phyloP scores from a whole-genome alignment of 1,140 invertebrate genomes.

The Teleogryllus occipitalis region DNA sequence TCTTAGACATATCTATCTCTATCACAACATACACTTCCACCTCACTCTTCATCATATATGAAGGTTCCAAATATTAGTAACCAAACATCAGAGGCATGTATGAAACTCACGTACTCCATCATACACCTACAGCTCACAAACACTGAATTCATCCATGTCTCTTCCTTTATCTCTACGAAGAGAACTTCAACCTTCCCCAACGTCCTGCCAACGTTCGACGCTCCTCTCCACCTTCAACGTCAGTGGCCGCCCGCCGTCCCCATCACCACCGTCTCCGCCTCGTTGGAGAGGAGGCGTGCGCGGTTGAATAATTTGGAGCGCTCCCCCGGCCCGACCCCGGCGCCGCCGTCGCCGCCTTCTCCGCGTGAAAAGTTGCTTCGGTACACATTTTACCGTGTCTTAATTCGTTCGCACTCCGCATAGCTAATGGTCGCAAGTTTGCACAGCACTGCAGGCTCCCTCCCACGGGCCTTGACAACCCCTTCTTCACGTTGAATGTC shows the following conservation, averaged over 20 bases:
- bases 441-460: neutral
- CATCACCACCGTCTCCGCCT: neutral
- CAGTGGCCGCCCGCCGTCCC: neutral
- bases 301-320: neutral
- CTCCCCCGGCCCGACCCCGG: too few species aligned
- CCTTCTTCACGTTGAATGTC: neutral
- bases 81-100: too few species aligned
- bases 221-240: neutral
- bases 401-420: neutral
- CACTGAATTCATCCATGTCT: too few species aligned
- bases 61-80: too few species aligned
- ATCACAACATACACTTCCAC: too few species aligned
- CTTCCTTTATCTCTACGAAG: too few species aligned
- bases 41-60: too few species aligned
- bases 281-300: too few species aligned
- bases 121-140: too few species aligned
- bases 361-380: conserved; percentile 3
- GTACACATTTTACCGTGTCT: conserved; percentile 4
- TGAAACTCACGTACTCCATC: too few species aligned
- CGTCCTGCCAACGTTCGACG: neutral
- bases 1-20: too few species aligned
- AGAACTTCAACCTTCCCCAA: neutral
- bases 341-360: neutral
- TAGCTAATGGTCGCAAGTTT: neutral
- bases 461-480: neutral